Percentiles rank a stretch among this genome's conserved stretches.
phyloP scores from a whole-genome alignment of 2,113 vertebrate species.

The Osmerus mordax region DNA sequence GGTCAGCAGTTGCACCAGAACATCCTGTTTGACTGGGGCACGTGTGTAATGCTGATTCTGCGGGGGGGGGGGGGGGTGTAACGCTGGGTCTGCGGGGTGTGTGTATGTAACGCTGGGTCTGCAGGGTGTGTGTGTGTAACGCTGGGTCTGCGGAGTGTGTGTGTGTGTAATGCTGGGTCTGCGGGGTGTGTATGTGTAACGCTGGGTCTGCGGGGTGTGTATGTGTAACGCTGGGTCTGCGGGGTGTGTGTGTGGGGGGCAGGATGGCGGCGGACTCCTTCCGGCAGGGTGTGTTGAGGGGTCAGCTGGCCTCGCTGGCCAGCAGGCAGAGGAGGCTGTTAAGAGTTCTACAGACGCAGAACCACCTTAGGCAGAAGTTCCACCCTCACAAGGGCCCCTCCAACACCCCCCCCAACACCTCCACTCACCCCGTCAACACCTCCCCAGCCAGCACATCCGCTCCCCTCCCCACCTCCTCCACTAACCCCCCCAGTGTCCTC shows the following conservation, averaged over 20 bases:
- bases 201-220: no score
- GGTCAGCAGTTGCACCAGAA: conserved; percentile 37
- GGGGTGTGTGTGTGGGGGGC: neutral
- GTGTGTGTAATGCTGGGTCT: conserved; percentile 21
- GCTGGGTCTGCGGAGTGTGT: no score
- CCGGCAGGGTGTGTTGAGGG: conserved; percentile 63
- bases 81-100: no score
- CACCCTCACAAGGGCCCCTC: conserved; percentile 12
- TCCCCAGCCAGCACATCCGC: neutral
- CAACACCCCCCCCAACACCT: no score
- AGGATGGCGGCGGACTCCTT: conserved; percentile 59
- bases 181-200: neutral
- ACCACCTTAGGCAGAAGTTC: conserved; percentile 67
- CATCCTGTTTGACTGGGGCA: neutral
- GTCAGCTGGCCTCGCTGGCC: conserved; percentile 69
- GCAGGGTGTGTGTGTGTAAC: neutral
- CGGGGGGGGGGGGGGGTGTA: no score
- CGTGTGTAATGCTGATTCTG: no score
- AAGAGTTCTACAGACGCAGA: conserved; percentile 69
- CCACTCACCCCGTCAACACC: no score
- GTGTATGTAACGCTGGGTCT: neutral
- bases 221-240: conserved; percentile 9
- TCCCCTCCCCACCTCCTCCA: neutral
- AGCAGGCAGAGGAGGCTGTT: conserved; percentile 74
- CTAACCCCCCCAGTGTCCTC: neutral